Conservation (phyloP, 2,888 invertebrate species). For the Linyphia triangularis region DNA sequence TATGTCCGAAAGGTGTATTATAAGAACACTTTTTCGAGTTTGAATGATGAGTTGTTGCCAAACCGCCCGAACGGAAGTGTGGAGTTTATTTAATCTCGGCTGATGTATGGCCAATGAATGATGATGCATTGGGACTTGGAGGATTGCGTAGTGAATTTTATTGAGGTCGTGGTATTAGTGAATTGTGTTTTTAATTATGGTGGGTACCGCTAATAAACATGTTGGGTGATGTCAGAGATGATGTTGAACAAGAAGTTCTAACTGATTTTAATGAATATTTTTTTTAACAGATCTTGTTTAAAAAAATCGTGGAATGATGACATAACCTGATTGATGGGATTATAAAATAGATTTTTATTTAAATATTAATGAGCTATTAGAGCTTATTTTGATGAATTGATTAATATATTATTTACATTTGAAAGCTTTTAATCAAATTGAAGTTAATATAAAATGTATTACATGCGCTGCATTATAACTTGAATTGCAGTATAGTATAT, state of each 20-base stretch:
- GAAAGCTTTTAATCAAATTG: too few relatives aligned
- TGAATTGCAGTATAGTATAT: too few relatives aligned
- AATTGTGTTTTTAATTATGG: background rate
- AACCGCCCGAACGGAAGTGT: conserved; percentile 27
- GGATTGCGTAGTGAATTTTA: background rate
- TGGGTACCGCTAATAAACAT: background rate
- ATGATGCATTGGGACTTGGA: conserved; percentile 42
- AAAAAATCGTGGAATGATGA: background rate
- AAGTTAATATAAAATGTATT: too few relatives aligned
- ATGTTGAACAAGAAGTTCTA: background rate
- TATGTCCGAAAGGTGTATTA: background rate
- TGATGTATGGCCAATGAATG: conserved; percentile 66
- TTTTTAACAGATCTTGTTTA: background rate
- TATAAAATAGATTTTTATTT: background rate
- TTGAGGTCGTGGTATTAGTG: background rate
- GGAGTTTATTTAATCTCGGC: conserved; percentile 60
- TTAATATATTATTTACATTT: background rate
- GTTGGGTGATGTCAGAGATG: background rate
- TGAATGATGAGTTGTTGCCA: conserved; percentile 29
- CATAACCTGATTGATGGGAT: background rate
- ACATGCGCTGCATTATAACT: too few relatives aligned
- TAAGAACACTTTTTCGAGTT: conserved; percentile 12
- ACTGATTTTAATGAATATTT: background rate
- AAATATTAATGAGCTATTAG: background rate
- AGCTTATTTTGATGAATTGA: background rate